These are phyloP conservation scores for Drosophila histrio DNA, from an alignment of 2,888 invertebrate genomes.

Conservation along the genomic window DNA sequence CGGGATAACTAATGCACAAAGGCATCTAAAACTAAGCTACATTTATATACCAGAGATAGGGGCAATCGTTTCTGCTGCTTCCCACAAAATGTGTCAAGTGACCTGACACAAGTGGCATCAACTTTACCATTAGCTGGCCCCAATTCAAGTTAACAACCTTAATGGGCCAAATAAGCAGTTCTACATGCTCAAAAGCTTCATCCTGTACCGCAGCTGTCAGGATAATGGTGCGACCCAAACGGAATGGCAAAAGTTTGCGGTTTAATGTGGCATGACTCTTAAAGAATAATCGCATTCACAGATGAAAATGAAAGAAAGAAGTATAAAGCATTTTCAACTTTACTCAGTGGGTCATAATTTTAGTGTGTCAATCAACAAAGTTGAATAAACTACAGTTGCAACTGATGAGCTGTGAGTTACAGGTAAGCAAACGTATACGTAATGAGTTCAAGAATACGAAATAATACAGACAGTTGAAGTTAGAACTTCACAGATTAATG, in stretches of 20 bases:
- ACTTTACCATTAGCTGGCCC: slow-evolving; percentile 26
- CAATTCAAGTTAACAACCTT: slow-evolving; percentile 58
- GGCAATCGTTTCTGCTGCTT: slow-evolving; percentile 1
- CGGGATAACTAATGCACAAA: slow-evolving; percentile 62
- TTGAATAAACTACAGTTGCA: slow-evolving; percentile 6
- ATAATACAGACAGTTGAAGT: neutral
- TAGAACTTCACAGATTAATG: neutral
- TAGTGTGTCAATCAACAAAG: slow-evolving; percentile 26
- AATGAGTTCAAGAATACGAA: neutral
- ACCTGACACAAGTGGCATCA: slow-evolving; percentile 26
- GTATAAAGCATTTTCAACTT: slow-evolving; percentile 35
- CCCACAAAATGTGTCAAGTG: slow-evolving; percentile 27
- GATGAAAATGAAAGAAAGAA: slow-evolving; percentile 1
- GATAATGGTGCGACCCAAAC: slow-evolving; percentile 28
- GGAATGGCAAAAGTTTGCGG: slow-evolving; percentile 36
- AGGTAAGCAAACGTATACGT: slow-evolving; percentile 1
- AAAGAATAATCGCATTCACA: slow-evolving; percentile 16
- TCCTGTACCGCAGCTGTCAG: slow-evolving; percentile 20
- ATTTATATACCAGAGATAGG: slow-evolving; percentile 9
- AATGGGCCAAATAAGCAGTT: slow-evolving; percentile 55
- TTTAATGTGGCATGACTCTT: slow-evolving; percentile 33
- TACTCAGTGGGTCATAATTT: slow-evolving; percentile 21
- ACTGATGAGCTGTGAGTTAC: slow-evolving; percentile 4
- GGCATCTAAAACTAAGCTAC: slow-evolving; percentile 16
- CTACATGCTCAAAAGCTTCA: neutral